Conservation (phyloP, 1,140 invertebrate genomes). For the Hydropsyche tenuis region DNA sequence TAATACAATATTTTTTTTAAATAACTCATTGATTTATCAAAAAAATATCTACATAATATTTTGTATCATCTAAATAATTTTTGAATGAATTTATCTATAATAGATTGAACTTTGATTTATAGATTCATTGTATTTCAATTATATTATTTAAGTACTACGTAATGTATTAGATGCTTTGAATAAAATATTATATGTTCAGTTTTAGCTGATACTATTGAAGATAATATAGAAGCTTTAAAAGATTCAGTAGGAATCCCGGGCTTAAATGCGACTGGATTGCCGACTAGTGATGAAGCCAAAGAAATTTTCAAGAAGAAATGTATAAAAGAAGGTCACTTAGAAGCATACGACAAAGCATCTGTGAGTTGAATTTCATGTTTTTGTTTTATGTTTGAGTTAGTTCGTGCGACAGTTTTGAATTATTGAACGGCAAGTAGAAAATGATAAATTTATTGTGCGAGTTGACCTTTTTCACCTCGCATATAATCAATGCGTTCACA, state of each 20-base stretch:
- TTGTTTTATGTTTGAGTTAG: neutral
- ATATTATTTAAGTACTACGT: too few species aligned
- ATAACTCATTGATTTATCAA: too few species aligned
- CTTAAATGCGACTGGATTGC: slow-evolving; percentile 20
- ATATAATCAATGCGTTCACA: neutral
- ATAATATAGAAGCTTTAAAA: slow-evolving; percentile 1
- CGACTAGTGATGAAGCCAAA: slow-evolving; percentile 34
- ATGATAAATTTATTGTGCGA: neutral
- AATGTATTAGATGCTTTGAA: too few species aligned
- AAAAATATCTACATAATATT: too few species aligned
- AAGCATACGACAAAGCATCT: slow-evolving; percentile 37
- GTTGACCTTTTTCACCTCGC: neutral
- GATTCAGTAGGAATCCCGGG: slow-evolving; percentile 18
- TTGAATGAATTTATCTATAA: too few species aligned
- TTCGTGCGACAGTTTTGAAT: too few species aligned
- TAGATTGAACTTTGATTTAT: too few species aligned
- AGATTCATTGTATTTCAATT: too few species aligned
- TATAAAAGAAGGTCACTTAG: slow-evolving; percentile 41
- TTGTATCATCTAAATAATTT: too few species aligned
- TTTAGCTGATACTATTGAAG: too few species aligned
- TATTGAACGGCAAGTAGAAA: neutral
- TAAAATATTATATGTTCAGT: too few species aligned
- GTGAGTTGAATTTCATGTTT: slow-evolving; percentile 32
- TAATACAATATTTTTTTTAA: too few species aligned
- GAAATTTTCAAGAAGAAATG: slow-evolving; percentile 47